Conservation (phyloP, 2,888 invertebrate species). For the Synergus gifuensis region DNA sequence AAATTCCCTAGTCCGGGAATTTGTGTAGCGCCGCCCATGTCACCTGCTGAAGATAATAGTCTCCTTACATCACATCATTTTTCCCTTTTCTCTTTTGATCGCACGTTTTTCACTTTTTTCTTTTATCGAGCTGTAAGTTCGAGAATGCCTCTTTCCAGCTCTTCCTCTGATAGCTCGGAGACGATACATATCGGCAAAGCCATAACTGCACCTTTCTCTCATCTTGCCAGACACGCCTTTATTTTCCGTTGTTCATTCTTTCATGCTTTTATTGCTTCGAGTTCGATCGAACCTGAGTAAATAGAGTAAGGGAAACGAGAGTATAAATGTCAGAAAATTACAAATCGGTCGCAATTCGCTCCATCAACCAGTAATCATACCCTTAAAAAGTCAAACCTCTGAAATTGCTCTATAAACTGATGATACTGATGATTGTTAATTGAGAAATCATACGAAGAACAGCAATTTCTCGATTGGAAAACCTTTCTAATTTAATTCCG, state of each 20-base stretch:
- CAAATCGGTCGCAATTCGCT: neutral
- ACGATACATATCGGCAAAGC: constrained; percentile 42
- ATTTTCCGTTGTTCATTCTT: constrained; percentile 47
- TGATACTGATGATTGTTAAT: neutral
- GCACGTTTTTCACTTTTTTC: constrained; percentile 48
- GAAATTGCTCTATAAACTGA: constrained; percentile 18
- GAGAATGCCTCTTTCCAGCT: constrained; percentile 41
- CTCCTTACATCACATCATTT: constrained; percentile 48
- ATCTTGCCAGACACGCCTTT: constrained; percentile 54
- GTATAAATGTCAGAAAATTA: constrained; percentile 35
- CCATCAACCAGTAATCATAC: neutral
- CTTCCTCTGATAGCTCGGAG: constrained; percentile 17
- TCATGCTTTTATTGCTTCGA: constrained; percentile 43
- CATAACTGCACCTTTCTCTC: constrained; percentile 66
- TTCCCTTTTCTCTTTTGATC: constrained; percentile 44
- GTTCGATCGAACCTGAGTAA: constrained; percentile 52
- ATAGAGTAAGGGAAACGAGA: constrained; percentile 48
- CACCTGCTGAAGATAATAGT: constrained; percentile 43
- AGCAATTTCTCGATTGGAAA: neutral
- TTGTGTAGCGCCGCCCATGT: too few relatives aligned
- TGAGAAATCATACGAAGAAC: neutral
- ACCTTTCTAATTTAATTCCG: neutral
- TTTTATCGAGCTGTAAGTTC: constrained; percentile 25
- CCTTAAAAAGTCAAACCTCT: neutral
- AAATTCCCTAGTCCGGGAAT: too few relatives aligned